These are phyloP conservation scores for Drosophila melanogaster DNA, from an alignment of 1,140 invertebrate species.

Conservation along the genomic window DNA sequence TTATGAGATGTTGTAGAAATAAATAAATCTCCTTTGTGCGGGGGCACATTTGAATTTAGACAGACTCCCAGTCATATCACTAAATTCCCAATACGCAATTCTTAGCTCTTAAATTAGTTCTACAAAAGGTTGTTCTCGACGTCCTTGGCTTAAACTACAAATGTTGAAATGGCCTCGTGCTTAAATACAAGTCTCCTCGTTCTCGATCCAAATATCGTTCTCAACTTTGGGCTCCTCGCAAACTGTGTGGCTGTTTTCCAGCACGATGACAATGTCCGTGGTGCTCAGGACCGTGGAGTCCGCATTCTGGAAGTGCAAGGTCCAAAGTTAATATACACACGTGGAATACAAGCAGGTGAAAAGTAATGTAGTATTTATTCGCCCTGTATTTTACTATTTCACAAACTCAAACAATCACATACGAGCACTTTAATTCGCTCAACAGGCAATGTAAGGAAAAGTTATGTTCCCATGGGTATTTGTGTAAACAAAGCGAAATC, in stretches of 20 bases:
- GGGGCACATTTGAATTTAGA: background rate
- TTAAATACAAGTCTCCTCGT: constrained; percentile 42
- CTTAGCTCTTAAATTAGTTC: background rate
- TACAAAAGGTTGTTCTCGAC: background rate
- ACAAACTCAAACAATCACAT: background rate
- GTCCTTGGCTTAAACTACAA: background rate
- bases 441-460: constrained; percentile 1
- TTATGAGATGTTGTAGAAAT: constrained; percentile 1
- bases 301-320: constrained; percentile 30
- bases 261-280: constrained; percentile 63
- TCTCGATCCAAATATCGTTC: constrained; percentile 23
- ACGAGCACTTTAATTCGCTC: constrained; percentile 3
- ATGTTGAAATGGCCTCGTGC: background rate
- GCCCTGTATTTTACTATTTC: background rate
- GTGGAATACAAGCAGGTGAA: too few relatives aligned
- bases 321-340: background rate
- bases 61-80: background rate
- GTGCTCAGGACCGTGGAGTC: constrained; percentile 51
- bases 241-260: constrained; percentile 47
- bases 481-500: constrained; percentile 18
- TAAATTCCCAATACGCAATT: background rate
- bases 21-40: constrained; percentile 5
- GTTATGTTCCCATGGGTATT: constrained; percentile 15
- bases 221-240: constrained; percentile 24
- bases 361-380: background rate